phyloP scores from a whole-genome alignment of 2,113 vertebrate genomes.

The Sigmodon hispidus region DNA sequence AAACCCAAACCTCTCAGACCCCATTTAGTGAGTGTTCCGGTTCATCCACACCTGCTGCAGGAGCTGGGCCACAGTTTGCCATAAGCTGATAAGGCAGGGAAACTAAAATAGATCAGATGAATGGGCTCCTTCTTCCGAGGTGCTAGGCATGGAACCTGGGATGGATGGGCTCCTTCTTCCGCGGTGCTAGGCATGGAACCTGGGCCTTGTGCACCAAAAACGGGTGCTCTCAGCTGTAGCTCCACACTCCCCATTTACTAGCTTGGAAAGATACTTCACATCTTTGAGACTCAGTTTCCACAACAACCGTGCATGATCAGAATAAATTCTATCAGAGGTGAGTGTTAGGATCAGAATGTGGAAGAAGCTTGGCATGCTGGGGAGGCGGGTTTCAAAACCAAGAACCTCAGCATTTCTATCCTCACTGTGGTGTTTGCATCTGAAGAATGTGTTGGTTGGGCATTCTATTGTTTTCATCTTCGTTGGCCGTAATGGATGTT shows the following conservation, averaged over 20 bases:
- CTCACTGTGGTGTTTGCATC: neutral
- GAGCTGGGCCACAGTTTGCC: neutral
- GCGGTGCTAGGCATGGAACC: neutral
- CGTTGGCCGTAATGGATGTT: neutral
- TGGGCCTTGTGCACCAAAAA: neutral
- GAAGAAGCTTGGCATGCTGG: neutral
- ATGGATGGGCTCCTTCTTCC: neutral
- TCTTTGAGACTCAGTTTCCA: neutral
- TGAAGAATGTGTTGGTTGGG: neutral
- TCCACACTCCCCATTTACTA: neutral
- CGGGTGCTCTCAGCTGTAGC: neutral
- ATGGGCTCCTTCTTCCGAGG: neutral
- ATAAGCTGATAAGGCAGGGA: neutral
- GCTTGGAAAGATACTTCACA: neutral
- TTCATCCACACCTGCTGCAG: neutral
- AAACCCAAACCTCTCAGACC: neutral
- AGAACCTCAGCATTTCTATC: neutral
- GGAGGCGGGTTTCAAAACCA: neutral
- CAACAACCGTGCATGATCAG: neutral
- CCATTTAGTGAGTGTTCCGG: conserved; percentile 7
- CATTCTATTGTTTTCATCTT: neutral
- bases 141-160: neutral
- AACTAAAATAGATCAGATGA: neutral
- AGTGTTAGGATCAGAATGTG: neutral
- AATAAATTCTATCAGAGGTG: neutral